These are phyloP conservation scores for Drosophila lowei DNA, from an alignment of 1,140 invertebrate species.

Conservation along the genomic window DNA sequence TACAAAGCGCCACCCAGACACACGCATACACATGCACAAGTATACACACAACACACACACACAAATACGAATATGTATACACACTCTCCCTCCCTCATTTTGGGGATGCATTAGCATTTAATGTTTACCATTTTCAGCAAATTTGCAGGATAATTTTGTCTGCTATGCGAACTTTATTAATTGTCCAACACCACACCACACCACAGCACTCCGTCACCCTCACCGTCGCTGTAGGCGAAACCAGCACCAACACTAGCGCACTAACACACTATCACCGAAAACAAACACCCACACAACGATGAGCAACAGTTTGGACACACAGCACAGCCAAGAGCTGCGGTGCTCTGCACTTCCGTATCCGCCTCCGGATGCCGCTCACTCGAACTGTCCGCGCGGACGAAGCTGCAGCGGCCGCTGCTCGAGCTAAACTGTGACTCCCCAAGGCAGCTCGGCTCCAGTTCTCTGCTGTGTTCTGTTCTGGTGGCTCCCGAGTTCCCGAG, in stretches of 20 bases:
- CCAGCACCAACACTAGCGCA: slow-evolving; percentile 4
- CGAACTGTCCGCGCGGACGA: slow-evolving; percentile 52
- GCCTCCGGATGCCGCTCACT: slow-evolving; percentile 47
- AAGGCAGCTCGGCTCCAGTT: slow-evolving; percentile 24
- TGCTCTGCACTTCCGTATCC: slow-evolving; percentile 70
- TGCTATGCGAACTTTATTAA: slow-evolving; percentile 56
- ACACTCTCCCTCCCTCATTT: slow-evolving; percentile 8
- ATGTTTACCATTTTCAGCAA: slow-evolving; percentile 71
- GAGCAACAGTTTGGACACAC: slow-evolving; percentile 69
- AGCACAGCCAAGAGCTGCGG: slow-evolving; percentile 12
- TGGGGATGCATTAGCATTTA: slow-evolving; percentile 47
- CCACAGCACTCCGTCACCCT: slow-evolving; percentile 42
- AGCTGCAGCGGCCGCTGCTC: slow-evolving; percentile 66
- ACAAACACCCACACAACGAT: slow-evolving; percentile 14
- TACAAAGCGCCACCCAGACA: slow-evolving; percentile 47
- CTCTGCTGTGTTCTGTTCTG: not conserved
- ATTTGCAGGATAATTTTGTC: slow-evolving; percentile 52
- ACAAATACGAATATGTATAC: slow-evolving; percentile 8
- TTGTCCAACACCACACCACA: slow-evolving; percentile 62
- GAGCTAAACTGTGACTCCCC: slow-evolving; percentile 58
- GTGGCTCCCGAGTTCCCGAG: too few species aligned
- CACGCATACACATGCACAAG: slow-evolving; percentile 6
- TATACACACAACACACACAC: not conserved
- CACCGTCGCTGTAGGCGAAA: slow-evolving; percentile 19
- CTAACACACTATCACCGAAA: slow-evolving; percentile 10